Conservation (phyloP, 2,888 invertebrate genomes). For the Tetragonisca angustula region DNA sequence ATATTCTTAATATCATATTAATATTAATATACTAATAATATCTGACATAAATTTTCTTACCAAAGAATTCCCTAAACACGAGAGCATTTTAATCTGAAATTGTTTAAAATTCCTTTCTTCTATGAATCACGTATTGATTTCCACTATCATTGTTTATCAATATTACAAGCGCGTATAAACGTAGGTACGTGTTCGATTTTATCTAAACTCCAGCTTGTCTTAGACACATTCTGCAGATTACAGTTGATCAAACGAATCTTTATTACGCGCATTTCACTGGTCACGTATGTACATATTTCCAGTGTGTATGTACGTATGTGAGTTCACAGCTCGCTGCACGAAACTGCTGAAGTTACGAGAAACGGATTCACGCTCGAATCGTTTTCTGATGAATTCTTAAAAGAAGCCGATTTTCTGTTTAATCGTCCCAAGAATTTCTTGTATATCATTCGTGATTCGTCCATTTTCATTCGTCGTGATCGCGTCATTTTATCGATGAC, state of each 20-base stretch:
- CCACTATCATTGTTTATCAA: too few species aligned
- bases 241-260: not conserved
- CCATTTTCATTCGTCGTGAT: not conserved
- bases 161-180: too few species aligned
- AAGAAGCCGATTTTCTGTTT: slow-evolving; percentile 1
- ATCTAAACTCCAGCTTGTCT: not conserved
- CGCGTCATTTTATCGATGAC: not conserved
- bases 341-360: not conserved
- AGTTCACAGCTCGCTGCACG: not conserved
- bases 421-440: not conserved
- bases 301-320: not conserved
- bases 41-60: too few species aligned
- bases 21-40: too few species aligned
- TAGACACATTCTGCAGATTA: not conserved
- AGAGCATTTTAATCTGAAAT: too few species aligned
- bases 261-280: not conserved
- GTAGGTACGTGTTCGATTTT: too few species aligned
- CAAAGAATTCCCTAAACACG: too few species aligned
- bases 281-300: not conserved
- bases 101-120: too few species aligned
- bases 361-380: slow-evolving; percentile 45
- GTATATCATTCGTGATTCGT: not conserved
- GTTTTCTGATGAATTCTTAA: slow-evolving; percentile 8
- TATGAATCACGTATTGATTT: too few species aligned
- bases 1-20: too few species aligned